Conservation (phyloP, 2,797 vertebrate genomes). For the Hylomyscus alleni region DNA sequence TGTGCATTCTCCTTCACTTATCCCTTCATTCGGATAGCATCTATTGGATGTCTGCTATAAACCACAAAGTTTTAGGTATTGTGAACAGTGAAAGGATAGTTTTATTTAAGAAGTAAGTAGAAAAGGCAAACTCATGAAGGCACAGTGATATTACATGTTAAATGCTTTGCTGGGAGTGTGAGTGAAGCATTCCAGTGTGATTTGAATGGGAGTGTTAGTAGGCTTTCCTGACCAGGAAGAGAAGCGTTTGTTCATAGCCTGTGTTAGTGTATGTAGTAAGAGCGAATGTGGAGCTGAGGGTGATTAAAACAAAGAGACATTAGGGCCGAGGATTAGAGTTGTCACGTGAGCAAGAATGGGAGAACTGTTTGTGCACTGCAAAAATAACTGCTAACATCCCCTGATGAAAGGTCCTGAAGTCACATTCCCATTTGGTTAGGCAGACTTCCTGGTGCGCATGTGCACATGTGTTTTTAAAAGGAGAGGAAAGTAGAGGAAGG, state of each 20-base stretch:
- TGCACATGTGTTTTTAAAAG: neutral
- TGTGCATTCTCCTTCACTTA: slow-evolving; percentile 61
- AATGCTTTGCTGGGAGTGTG: neutral
- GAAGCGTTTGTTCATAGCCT: neutral
- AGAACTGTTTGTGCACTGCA: neutral
- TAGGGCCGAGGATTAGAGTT: neutral
- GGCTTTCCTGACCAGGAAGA: neutral
- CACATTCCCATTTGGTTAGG: neutral
- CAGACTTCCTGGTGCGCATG: accelerated
- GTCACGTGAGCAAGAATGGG: neutral
- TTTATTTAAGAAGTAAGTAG: slow-evolving; percentile 52
- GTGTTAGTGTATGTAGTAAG: neutral
- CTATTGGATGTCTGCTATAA: slow-evolving; percentile 29
- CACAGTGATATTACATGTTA: neutral
- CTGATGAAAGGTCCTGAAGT: neutral
- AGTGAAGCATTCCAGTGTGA: neutral
- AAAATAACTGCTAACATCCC: neutral
- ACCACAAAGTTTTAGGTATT: neutral
- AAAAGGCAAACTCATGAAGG: slow-evolving; percentile 49
- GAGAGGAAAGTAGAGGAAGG: neutral
- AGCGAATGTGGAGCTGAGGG: neutral
- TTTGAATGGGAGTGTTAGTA: neutral
- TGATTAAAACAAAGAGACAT: neutral
- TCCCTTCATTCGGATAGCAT: slow-evolving; percentile 64
- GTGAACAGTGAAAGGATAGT: slow-evolving; percentile 1